Conservation (phyloP, 2,888 invertebrate genomes). For the Philopedon plagiatum region DNA sequence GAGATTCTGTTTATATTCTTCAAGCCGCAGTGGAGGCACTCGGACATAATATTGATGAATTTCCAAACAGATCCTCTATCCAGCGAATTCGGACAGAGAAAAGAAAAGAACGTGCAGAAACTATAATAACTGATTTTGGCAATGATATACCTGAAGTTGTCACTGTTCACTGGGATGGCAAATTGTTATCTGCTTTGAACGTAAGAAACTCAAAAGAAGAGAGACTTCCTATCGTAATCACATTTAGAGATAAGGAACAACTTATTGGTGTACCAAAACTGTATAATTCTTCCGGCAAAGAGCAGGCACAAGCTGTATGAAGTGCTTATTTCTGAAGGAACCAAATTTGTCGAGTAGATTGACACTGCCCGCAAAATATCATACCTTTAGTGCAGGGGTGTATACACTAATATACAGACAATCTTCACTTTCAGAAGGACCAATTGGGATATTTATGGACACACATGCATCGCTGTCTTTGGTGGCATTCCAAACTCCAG, state of each 20-base stretch:
- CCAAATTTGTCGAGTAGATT: too few species aligned
- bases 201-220: slow-evolving; percentile 50
- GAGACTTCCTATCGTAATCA: slow-evolving; percentile 55
- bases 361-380: too few species aligned
- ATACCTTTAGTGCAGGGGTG: too few species aligned
- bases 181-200: slow-evolving; percentile 52
- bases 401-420: too few species aligned
- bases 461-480: too few species aligned
- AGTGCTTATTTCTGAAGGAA: too few species aligned
- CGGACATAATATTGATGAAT: slow-evolving; percentile 37
- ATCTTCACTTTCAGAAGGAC: too few species aligned
- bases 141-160: slow-evolving; percentile 32
- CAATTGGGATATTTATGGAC: too few species aligned
- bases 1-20: slow-evolving; percentile 53
- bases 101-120: slow-evolving; percentile 8
- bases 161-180: slow-evolving; percentile 58
- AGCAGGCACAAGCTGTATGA: slow-evolving; percentile 19
- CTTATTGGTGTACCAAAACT: slow-evolving; percentile 39
- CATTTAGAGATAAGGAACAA: slow-evolving; percentile 52
- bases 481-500: too few species aligned
- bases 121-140: neutral
- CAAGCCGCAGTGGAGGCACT: too few species aligned
- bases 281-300: neutral
- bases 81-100: neutral
- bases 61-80: slow-evolving; percentile 4